These are phyloP conservation scores for Phymorhynchus buccinoides DNA, from an alignment of 1,140 invertebrate genomes.

Conservation along the genomic window DNA sequence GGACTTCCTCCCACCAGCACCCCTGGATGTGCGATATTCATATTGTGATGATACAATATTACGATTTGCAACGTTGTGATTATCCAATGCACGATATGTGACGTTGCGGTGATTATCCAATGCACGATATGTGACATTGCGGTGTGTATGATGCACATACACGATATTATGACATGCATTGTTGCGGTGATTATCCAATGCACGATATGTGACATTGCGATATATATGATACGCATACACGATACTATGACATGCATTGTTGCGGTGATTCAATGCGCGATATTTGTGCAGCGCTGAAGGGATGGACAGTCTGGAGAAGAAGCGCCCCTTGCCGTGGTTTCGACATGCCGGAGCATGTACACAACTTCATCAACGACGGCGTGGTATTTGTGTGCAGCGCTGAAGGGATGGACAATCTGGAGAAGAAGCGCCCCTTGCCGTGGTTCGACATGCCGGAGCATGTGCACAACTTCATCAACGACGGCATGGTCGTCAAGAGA, in stretches of 20 bases:
- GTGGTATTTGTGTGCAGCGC: not conserved
- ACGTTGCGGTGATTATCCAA: too few species aligned
- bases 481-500: slow-evolving; percentile 41
- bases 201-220: not conserved
- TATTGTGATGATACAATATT: too few species aligned
- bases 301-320: not conserved
- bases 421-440: slow-evolving; percentile 44
- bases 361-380: not conserved
- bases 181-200: too few species aligned
- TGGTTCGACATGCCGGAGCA: slow-evolving; percentile 36
- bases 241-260: not conserved
- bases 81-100: too few species aligned
- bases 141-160: too few species aligned
- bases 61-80: too few species aligned
- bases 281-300: not conserved
- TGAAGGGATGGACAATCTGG: slow-evolving; percentile 41
- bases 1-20: too few species aligned
- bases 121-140: too few species aligned
- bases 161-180: too few species aligned
- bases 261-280: not conserved
- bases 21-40: too few species aligned
- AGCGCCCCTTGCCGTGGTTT: not conserved
- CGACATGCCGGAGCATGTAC: not conserved
- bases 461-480: slow-evolving; percentile 49
- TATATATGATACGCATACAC: not conserved